Evolutionary conservation across 2,888 invertebrate genomes (phyloP), one percentile per base, ranked within the genome.

Genomic region (Philonicus albiceps): DNA sequence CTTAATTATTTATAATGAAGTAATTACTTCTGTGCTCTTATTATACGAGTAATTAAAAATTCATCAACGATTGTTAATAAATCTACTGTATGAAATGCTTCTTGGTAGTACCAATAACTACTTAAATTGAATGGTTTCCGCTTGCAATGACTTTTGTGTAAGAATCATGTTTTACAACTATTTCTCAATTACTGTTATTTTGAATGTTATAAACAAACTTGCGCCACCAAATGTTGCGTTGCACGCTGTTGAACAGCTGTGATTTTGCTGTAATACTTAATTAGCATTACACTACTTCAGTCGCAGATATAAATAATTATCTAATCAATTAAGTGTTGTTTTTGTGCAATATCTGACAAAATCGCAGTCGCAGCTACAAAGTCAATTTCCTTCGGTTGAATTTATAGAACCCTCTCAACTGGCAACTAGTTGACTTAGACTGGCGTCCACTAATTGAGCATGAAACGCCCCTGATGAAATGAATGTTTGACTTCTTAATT

Each of bases 401-500:
- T 64, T 64, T 27, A 64, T 22, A 22, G 64, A 49, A 16, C 49
- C 27, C 64, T 22, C 64, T 64, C 64, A 64, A 64, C 27, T 64
- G 64, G 64, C 64, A 27, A 64, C 22, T 64, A 64, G 64, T 64
- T 64, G 74, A 16, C 30, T 73, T 31, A 27, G 74, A 13, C 34
- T 16, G 74, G 34, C 76, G 37, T 80, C 49, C 31, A 30, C 22
- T 80, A 80, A 80, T 80, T 80, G 80, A 53, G 31, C 53, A 80
- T 30, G 53, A 53, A 80, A 80, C 80, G 49, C 80, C 80, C 80
- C 49, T 55, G 72, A 81, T 34, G 74, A 75, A 31, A 16, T 75
- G 53, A 31, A 74, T 83, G 84, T 40, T 84, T 87, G 87, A 87
- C 87, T 73, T 73, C 37, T 87, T 87, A 87, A 87, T 80, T 85